Conservation (phyloP, 2,113 vertebrate genomes). For the Phaethon lepturus region DNA sequence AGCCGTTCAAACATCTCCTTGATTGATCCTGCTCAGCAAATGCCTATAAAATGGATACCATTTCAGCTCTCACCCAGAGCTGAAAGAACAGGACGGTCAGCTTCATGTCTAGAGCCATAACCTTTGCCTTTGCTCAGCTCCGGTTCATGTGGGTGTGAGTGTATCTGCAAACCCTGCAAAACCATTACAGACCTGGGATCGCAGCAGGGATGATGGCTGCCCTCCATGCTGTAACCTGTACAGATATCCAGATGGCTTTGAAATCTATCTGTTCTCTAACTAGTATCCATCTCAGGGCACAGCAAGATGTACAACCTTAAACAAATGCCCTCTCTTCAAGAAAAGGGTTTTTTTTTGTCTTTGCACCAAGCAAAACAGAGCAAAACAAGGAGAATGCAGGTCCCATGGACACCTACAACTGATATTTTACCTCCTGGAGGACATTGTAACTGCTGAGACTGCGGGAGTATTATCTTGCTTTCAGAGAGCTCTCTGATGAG, state of each 20-base stretch:
- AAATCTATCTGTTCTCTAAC: not conserved
- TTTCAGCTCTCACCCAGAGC: not conserved
- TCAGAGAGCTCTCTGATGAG: constrained; percentile 59
- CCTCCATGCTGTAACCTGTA: not conserved
- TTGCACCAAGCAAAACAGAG: not conserved
- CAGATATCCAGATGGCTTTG: not conserved
- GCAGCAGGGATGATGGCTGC: not conserved
- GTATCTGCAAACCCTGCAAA: not conserved
- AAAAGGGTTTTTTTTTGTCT: not conserved
- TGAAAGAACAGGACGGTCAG: not conserved
- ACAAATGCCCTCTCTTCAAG: not conserved
- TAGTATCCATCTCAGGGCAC: not conserved
- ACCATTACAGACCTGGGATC: not conserved
- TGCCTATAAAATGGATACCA: not conserved
- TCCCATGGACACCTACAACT: not conserved
- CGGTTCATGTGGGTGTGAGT: accelerated
- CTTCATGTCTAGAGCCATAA: not conserved
- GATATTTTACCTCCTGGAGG: not conserved
- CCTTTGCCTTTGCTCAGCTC: not conserved
- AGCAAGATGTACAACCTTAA: not conserved
- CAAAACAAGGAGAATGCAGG: not conserved
- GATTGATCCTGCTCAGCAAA: not conserved
- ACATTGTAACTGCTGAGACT: constrained; percentile 33
- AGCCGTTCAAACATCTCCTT: not conserved
- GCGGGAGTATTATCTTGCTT: constrained; percentile 2